Evolutionary conservation across 1,140 invertebrate species (phyloP).

Genomic region (Archegozetes longisetosus): DNA sequence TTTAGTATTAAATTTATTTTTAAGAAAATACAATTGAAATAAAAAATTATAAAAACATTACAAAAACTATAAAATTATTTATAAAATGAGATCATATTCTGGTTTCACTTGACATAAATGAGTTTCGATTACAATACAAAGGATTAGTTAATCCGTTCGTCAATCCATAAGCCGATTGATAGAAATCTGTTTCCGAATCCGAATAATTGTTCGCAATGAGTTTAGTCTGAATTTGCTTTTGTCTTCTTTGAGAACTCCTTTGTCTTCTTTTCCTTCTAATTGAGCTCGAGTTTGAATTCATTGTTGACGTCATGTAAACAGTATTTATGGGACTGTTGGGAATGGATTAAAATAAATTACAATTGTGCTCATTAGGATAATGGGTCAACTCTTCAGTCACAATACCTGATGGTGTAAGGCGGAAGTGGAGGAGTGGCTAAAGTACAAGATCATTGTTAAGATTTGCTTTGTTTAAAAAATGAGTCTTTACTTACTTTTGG

Average conservation of each 20-base stretch:
- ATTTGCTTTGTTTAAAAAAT: background rate
- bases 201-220: background rate
- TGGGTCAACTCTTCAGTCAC: too few relatives aligned
- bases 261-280: background rate
- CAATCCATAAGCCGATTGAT: background rate
- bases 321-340: background rate
- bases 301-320: background rate
- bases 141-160: background rate
- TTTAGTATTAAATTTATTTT: too few relatives aligned
- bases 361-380: too few relatives aligned
- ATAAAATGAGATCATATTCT: background rate
- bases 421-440: background rate
- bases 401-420: background rate
- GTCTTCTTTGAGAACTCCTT: background rate
- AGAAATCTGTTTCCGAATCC: background rate
- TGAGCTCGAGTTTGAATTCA: background rate
- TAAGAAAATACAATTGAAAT: too few relatives aligned
- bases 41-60: too few relatives aligned
- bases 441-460: background rate
- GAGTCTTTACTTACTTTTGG: background rate
- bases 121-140: background rate
- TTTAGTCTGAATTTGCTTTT: background rate
- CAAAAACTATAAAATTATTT: too few relatives aligned
- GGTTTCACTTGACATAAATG: background rate
- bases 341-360: too few relatives aligned